phyloP scores from a whole-genome alignment of 1,140 invertebrate species.

The Eriosoma lanigerum region DNA sequence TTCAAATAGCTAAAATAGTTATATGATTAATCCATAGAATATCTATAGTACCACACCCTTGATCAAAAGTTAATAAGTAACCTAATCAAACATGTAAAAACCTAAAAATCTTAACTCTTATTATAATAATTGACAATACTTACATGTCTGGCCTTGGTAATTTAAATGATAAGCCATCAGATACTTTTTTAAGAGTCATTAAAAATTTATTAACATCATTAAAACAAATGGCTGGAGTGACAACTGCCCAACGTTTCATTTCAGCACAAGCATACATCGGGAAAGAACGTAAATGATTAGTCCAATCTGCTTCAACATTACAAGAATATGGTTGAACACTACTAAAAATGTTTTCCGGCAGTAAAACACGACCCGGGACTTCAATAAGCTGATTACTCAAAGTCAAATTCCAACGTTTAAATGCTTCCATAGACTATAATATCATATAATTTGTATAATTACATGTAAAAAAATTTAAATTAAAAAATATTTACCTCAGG shows the following conservation, averaged over 20 bases:
- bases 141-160: conserved; percentile 38
- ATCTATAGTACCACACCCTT: too few species aligned
- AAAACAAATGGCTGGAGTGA: not conserved
- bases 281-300: not conserved
- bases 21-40: too few species aligned
- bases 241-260: conserved; percentile 22
- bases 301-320: conserved; percentile 69
- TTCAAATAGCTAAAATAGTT: too few species aligned
- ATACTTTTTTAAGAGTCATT: not conserved
- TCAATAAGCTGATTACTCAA: conserved; percentile 66
- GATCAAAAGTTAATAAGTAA: too few species aligned
- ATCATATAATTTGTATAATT: not conserved
- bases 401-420: conserved; percentile 73
- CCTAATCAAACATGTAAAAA: too few species aligned
- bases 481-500: conserved; percentile 56
- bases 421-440: conserved; percentile 56
- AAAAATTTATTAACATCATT: not conserved
- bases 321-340: conserved; percentile 57
- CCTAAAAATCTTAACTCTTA: too few species aligned
- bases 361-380: conserved; percentile 67
- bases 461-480: not conserved
- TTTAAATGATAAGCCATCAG: conserved; percentile 2
- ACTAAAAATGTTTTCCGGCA: conserved; percentile 69
- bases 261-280: not conserved
- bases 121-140: conserved; percentile 29